Evolutionary conservation across 2,888 invertebrate genomes (phyloP), one percentile per base, ranked within the genome.

Genomic region (Ophraella communa): DNA sequence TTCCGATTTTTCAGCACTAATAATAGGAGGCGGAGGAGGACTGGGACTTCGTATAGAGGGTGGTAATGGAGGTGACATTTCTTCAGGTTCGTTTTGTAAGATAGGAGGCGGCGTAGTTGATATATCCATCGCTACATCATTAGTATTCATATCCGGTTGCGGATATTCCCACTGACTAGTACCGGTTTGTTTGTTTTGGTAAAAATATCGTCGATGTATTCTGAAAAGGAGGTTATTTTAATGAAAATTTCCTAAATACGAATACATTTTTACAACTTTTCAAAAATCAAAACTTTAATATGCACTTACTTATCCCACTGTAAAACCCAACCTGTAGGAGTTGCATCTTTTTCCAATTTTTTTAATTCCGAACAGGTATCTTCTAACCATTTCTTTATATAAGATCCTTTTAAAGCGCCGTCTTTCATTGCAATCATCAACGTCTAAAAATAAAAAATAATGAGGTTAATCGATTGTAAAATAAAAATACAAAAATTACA

Each of bases 281-380:
- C 24, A 7, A 59, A 70, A 68, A 80, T 55, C 20, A 20, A 44
- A 17, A 44, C 10, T 33, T 18, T 14, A 79, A 79, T 64, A 20
- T 2, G 17, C 14, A 82, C 85, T 83, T 90, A 90, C 90, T 89
- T 90, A 87, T 90, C 89, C 90, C 90, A 91, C 77, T 87, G 86
- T 79, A 89, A 88, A 74, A 85, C 84, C 90, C 90, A 90, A 75
- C 89, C 89, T 44, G 84, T 82, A 24, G 90, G 90, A 39, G 88
- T 87, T 11, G 88, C 88, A 66, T 87, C 87, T 78, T 85, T 84
- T 81, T 90, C 90, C 73, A 89, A 84, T 71, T 87, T 85, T 70
- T 83, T 83, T 71, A 91, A 81, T 75, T 88, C 87, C 39, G 84
- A 83, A 73, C 85, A 84, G 4, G 87, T 87, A 62, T 85, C 85